These are phyloP conservation scores for Otolemur garnettii DNA, from an alignment of 2,113 vertebrate genomes.

Conservation along the genomic window DNA sequence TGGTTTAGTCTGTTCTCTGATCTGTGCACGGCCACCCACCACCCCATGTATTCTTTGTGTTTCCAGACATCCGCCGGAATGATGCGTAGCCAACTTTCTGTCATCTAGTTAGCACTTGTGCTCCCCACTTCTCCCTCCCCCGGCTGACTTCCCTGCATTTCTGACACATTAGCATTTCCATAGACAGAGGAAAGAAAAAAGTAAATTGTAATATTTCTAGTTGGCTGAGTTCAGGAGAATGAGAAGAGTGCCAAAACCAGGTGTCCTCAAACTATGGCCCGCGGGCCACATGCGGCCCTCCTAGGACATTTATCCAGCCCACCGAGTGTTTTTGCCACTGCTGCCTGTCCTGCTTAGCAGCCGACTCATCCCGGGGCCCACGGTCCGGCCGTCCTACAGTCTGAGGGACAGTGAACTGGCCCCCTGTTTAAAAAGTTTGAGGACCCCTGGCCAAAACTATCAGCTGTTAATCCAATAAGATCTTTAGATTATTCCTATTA, in stretches of 20 bases:
- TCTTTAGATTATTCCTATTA: neutral
- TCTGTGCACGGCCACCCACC: neutral
- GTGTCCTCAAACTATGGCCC: too few relatives aligned
- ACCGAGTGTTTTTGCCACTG: too few relatives aligned
- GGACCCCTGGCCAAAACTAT: neutral
- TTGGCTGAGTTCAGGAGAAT: neutral
- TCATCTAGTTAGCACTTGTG: neutral
- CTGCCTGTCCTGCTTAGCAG: too few relatives aligned
- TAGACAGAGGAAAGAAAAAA: neutral
- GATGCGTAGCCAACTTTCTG: slow-evolving; percentile 24
- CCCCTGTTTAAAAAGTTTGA: too few relatives aligned
- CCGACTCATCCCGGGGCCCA: too few relatives aligned
- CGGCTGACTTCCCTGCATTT: neutral
- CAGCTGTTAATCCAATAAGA: neutral
- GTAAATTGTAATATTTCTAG: neutral
- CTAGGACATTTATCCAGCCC: too few relatives aligned
- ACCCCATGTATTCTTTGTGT: neutral
- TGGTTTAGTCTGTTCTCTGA: neutral
- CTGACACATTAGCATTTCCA: neutral
- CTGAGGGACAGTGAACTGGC: too few relatives aligned
- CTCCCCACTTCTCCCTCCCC: neutral
- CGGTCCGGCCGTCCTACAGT: too few relatives aligned
- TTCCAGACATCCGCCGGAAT: neutral
- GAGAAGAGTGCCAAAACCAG: neutral
- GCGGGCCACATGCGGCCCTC: too few relatives aligned